Evolutionary conservation across 2,797 vertebrate genomes (phyloP).

Genomic region (Aplochiton taeniatus): DNA sequence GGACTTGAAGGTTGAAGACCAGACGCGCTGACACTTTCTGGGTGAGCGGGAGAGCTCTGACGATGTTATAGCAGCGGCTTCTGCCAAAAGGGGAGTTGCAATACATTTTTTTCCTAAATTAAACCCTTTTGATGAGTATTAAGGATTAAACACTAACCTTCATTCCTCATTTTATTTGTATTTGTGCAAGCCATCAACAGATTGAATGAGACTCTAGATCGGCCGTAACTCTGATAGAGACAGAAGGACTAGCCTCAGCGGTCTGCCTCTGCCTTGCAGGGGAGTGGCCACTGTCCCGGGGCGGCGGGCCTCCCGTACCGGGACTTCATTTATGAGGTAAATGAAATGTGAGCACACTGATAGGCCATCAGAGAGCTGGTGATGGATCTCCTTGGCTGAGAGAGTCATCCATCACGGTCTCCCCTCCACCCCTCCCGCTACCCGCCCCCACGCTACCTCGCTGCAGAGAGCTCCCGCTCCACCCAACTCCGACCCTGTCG

Average conservation of each 20-base stretch:
- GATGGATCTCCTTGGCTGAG: constrained; percentile 63
- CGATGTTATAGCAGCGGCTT: too few relatives aligned
- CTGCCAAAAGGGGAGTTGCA: too few relatives aligned
- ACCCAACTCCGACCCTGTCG: constrained; percentile 7
- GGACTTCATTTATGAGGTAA: constrained; percentile 69
- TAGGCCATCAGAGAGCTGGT: constrained; percentile 53
- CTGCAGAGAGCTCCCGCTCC: not conserved
- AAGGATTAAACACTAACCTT: too few relatives aligned
- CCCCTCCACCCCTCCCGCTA: not conserved
- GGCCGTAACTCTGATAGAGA: too few relatives aligned
- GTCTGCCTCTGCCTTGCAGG: constrained; percentile 35
- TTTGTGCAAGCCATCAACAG: too few relatives aligned
- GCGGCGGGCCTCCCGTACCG: constrained; percentile 51
- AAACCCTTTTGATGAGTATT: too few relatives aligned
- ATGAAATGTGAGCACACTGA: constrained; percentile 63
- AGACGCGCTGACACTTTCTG: too few relatives aligned
- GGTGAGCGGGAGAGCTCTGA: too few relatives aligned
- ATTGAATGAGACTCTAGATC: too few relatives aligned
- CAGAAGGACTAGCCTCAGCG: constrained; percentile 36
- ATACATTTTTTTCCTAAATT: too few relatives aligned
- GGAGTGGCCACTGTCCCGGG: constrained; percentile 54
- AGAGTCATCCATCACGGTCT: constrained; percentile 65
- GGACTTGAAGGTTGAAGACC: too few relatives aligned
- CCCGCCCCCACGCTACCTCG: not conserved
- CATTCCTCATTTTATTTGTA: too few relatives aligned